Conservation (phyloP, 2,113 vertebrate genomes). For the Mobula birostris region DNA sequence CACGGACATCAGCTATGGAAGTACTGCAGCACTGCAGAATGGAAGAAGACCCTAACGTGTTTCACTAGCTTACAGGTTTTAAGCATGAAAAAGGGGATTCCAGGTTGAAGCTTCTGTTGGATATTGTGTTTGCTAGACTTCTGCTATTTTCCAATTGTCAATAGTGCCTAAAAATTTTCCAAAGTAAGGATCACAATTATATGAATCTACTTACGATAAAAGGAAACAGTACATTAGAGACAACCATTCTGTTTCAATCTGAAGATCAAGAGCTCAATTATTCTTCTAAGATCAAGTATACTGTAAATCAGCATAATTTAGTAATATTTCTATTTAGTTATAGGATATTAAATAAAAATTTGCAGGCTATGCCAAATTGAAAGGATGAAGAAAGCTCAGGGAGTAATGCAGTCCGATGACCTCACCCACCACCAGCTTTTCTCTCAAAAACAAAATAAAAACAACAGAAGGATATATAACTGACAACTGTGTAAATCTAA, state of each 20-base stretch:
- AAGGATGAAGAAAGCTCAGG: neutral
- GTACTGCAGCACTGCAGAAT: neutral
- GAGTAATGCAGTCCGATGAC: neutral
- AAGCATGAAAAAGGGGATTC: neutral
- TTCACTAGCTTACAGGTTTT: neutral
- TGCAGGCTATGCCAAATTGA: neutral
- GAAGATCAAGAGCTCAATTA: neutral
- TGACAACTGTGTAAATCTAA: neutral
- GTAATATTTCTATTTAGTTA: neutral
- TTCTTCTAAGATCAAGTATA: neutral
- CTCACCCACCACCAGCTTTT: neutral
- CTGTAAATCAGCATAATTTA: neutral
- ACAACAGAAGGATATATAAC: neutral
- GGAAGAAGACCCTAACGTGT: neutral
- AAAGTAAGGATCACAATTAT: neutral
- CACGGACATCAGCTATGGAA: neutral
- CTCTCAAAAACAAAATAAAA: neutral
- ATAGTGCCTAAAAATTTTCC: neutral
- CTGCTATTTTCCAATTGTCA: neutral
- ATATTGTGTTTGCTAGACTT: neutral
- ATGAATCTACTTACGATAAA: neutral
- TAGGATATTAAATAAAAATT: neutral
- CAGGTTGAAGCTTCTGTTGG: neutral
- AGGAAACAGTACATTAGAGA: neutral
- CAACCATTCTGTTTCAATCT: neutral